A percentile compares a stretch with the other conserved stretches of the same genome.
Evolutionary conservation across 2,888 invertebrate genomes (phyloP).

Genomic region (Reticulitermes lucifugus): DNA sequence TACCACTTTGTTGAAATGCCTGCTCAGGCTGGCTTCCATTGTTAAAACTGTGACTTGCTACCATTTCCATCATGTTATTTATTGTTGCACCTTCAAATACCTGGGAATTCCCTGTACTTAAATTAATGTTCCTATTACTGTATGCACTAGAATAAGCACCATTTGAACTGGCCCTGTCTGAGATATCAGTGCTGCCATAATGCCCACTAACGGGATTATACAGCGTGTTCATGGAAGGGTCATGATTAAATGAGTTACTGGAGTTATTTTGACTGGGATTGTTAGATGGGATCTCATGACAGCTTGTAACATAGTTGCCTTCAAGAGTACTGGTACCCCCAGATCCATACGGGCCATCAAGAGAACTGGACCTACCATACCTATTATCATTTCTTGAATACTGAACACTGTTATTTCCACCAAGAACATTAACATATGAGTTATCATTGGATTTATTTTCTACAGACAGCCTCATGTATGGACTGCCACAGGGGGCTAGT

Average conservation of each 20-base stretch:
- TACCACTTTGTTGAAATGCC: background rate
- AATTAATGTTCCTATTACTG: conserved; percentile 5
- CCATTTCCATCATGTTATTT: conserved; percentile 22
- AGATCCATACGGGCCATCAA: background rate
- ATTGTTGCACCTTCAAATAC: conserved; percentile 30
- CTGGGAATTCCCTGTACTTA: background rate
- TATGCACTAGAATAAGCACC: conserved; percentile 39
- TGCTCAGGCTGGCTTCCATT: background rate
- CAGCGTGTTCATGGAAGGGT: conserved; percentile 8
- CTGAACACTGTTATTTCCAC: background rate
- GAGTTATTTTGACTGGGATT: background rate
- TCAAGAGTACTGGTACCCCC: background rate
- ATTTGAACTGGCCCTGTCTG: conserved; percentile 17
- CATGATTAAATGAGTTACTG: conserved; percentile 15
- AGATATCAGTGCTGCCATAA: background rate
- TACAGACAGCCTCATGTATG: background rate
- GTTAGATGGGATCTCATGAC: background rate
- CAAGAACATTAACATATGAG: conserved; percentile 1
- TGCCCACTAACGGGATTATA: conserved; percentile 33
- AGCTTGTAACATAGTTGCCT: background rate
- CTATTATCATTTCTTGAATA: background rate
- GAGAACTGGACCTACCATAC: background rate
- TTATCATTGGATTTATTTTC: conserved; percentile 8
- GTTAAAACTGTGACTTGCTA: background rate
- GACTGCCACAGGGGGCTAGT: background rate